Conservation (phyloP, 2,888 invertebrate species). For the Poecilus cupreus region DNA sequence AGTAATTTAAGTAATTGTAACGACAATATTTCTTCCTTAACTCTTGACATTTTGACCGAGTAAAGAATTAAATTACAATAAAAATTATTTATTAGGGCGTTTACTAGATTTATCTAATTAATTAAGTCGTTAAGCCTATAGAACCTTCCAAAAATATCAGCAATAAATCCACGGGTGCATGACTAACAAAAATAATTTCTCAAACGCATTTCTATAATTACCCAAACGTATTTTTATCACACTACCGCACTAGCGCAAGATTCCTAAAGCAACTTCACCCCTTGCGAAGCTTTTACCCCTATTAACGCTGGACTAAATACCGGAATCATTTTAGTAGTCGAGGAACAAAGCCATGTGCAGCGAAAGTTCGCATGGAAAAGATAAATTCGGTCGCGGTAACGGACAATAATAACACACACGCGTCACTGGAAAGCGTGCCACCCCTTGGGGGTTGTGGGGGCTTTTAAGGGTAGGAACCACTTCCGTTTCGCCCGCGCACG, state of each 20-base stretch:
- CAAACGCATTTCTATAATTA: constrained; percentile 4
- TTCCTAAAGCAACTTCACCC: neutral
- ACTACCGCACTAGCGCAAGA: neutral
- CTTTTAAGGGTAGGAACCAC: constrained; percentile 18
- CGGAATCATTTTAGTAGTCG: neutral
- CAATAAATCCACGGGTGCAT: constrained; percentile 20
- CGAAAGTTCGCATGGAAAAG: constrained; percentile 43
- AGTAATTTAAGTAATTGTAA: constrained; percentile 39
- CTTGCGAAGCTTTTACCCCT: neutral
- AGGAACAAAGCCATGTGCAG: neutral
- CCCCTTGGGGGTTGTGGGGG: neutral
- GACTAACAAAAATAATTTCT: constrained; percentile 31
- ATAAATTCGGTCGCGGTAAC: constrained; percentile 42
- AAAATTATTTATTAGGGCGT: constrained; percentile 46
- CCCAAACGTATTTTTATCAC: neutral
- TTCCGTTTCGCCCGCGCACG: constrained; percentile 40
- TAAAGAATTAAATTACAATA: constrained; percentile 39
- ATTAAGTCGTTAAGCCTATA: constrained; percentile 34
- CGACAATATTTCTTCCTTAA: constrained; percentile 23
- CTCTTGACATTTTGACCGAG: constrained; percentile 22
- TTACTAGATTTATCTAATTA: constrained; percentile 48
- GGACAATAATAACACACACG: constrained; percentile 46
- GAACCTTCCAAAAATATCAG: constrained; percentile 35
- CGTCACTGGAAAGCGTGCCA: constrained; percentile 24
- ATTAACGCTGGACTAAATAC: neutral